Percentiles rank a stretch among this genome's conserved stretches.
These are phyloP conservation scores for Leptopilina drosophilae DNA, from an alignment of 2,888 invertebrate species.

Conservation along the genomic window DNA sequence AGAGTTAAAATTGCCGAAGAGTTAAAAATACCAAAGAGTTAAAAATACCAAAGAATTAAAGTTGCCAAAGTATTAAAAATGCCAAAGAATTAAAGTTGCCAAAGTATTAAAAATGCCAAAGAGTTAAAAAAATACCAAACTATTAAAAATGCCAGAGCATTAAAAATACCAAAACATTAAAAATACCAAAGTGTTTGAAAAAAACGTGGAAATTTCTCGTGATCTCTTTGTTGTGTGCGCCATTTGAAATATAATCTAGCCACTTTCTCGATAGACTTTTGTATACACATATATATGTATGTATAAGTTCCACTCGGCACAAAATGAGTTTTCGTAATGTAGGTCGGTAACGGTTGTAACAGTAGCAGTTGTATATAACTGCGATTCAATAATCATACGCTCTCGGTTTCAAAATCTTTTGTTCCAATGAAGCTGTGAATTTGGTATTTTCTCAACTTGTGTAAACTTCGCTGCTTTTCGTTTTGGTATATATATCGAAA, in stretches of 20 bases:
- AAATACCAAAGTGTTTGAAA: background rate
- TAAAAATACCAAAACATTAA: no score
- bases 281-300: no score
- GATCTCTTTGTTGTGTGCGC: no score
- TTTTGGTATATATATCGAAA: no score
- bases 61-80: no score
- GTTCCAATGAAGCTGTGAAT: background rate
- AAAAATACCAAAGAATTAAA: no score
- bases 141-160: no score
- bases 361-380: slow-evolving; percentile 35
- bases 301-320: background rate
- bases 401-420: slow-evolving; percentile 26
- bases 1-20: no score
- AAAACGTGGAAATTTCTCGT: background rate
- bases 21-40: background rate
- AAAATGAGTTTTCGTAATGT: slow-evolving; percentile 39
- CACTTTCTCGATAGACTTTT: slow-evolving; percentile 13
- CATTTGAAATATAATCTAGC: background rate
- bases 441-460: background rate
- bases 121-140: no score
- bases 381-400: slow-evolving; percentile 19
- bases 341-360: slow-evolving; percentile 39
- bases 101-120: no score
- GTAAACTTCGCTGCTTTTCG: no score
- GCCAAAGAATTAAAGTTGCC: no score